Percentiles rank a stretch among this genome's conserved stretches.
phyloP scores from a whole-genome alignment of 2,797 vertebrate genomes.

The Sebastes hubbsi region DNA sequence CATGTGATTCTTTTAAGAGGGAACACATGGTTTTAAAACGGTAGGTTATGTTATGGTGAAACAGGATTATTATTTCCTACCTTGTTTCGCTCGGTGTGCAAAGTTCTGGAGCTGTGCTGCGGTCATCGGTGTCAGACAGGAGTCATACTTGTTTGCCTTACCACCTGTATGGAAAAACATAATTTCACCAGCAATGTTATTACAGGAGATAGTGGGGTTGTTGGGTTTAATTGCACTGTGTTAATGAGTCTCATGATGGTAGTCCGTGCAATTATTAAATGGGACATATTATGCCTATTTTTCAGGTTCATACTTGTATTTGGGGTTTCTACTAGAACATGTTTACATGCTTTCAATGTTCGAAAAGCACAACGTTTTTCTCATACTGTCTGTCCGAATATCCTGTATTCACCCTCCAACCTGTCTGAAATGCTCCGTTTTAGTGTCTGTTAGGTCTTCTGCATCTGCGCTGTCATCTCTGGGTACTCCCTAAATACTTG shows the following conservation, averaged over 20 bases:
- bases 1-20: background rate
- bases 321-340: background rate
- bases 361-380: background rate
- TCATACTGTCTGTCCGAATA: background rate
- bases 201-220: background rate
- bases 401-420: no score
- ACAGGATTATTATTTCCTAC: conserved; percentile 41
- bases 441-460: no score
- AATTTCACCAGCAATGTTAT: background rate
- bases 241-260: background rate
- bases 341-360: background rate
- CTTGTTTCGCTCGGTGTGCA: conserved; percentile 64
- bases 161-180: conserved; percentile 33
- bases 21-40: background rate
- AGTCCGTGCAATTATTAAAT: background rate
- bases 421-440: no score
- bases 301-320: background rate
- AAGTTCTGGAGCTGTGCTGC: conserved; percentile 49
- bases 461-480: no score
- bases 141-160: conserved; percentile 35
- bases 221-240: background rate
- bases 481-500: no score
- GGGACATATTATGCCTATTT: background rate
- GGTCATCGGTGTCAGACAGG: conserved; percentile 42
- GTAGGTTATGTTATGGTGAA: background rate